These are phyloP conservation scores for Corticium candelabrum DNA, from an alignment of 37 sponge, comb jelly and placozoan species.

Conservation along the genomic window DNA sequence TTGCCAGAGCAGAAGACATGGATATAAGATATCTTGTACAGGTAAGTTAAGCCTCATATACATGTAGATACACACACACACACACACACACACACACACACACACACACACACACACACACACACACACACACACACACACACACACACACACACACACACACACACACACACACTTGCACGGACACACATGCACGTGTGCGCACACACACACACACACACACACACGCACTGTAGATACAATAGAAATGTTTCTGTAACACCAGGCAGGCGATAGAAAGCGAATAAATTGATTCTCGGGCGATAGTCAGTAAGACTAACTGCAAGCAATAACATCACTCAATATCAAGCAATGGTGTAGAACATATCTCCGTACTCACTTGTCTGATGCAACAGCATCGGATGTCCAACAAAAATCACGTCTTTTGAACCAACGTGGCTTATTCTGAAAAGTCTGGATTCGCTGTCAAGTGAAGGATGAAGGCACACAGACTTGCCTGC, in stretches of 20 bases:
- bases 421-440: not conserved
- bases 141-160: slow-evolving; percentile 10
- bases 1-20: slow-evolving; percentile 42
- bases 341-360: no score
- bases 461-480: not conserved
- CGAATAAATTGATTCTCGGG: not conserved
- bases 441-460: not conserved
- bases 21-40: not conserved
- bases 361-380: no score
- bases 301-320: not conserved
- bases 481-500: not conserved
- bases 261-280: slow-evolving; percentile 35
- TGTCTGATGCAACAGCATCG: not conserved
- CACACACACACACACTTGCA: no score
- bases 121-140: slow-evolving; percentile 1
- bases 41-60: not conserved
- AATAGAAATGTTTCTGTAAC: slow-evolving; percentile 55
- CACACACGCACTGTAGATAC: slow-evolving; percentile 23
- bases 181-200: not conserved
- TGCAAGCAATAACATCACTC: no score
- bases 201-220: slow-evolving; percentile 16
- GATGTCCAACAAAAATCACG: not conserved
- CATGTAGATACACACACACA: not conserved
- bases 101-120: slow-evolving; percentile 8
- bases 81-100: slow-evolving; percentile 24